Conservation (phyloP, 2,888 invertebrate genomes). For the Diadromus collaris region DNA sequence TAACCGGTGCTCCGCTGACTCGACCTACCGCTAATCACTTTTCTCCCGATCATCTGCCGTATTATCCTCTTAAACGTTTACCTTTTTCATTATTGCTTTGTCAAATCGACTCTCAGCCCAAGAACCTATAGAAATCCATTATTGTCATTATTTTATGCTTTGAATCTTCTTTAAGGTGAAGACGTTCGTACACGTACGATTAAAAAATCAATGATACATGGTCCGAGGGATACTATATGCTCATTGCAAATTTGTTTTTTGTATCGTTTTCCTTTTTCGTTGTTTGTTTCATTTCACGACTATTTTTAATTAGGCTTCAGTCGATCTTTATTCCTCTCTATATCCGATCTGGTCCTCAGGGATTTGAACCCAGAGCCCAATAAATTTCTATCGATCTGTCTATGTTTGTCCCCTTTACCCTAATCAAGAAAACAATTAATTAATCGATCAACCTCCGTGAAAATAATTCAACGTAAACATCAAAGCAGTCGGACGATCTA, state of each 20-base stretch:
- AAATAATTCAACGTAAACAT: no score
- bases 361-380: no score
- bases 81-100: conserved; percentile 10
- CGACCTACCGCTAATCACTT: conserved; percentile 37
- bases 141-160: neutral
- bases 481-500: no score
- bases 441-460: no score
- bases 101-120: neutral
- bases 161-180: neutral
- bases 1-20: conserved; percentile 12
- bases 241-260: no score
- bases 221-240: no score
- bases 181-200: neutral
- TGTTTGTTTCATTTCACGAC: no score
- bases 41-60: conserved; percentile 29
- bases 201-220: neutral
- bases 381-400: no score
- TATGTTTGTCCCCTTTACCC: neutral
- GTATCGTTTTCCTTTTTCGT: no score
- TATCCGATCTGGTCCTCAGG: no score
- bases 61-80: neutral
- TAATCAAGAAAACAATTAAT: neutral
- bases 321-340: no score
- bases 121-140: neutral
- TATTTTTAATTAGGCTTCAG: no score